Conservation (phyloP, 2,888 invertebrate genomes). For the Agriotes lineatus region DNA sequence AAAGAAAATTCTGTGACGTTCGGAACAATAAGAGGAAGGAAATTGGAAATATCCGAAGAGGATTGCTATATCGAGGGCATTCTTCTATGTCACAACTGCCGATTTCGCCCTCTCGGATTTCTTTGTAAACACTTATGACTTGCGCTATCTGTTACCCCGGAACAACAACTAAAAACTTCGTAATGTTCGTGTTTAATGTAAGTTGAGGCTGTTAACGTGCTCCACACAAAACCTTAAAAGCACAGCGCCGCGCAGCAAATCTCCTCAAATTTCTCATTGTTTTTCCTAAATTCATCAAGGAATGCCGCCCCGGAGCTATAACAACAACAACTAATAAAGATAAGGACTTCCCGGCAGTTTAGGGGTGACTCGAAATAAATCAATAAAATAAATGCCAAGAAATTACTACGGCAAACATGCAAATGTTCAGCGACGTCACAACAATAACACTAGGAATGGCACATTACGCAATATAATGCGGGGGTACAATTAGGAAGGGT, state of each 20-base stretch:
- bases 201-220: slow-evolving; percentile 2
- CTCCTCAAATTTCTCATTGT: slow-evolving; percentile 15
- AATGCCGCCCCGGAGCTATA: slow-evolving; percentile 13
- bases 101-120: too few relatives aligned
- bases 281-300: slow-evolving; percentile 21
- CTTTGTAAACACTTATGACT: neutral
- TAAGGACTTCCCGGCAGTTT: slow-evolving; percentile 24
- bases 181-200: slow-evolving; percentile 13
- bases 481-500: slow-evolving; percentile 44
- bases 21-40: too few relatives aligned
- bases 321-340: slow-evolving; percentile 34
- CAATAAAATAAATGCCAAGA: slow-evolving; percentile 41
- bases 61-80: too few relatives aligned
- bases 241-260: neutral
- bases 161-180: neutral
- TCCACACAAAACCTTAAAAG: slow-evolving; percentile 3
- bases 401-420: slow-evolving; percentile 42
- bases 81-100: too few relatives aligned
- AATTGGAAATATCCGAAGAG: too few relatives aligned
- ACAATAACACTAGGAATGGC: slow-evolving; percentile 44
- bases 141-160: neutral
- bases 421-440: slow-evolving; percentile 43
- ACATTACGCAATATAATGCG: slow-evolving; percentile 45
- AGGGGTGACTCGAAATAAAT: slow-evolving; percentile 33
- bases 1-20: too few relatives aligned